Evolutionary conservation across 2,888 invertebrate genomes (phyloP), one percentile per base, ranked within the genome.

Genomic region (Drosophila yooni): DNA sequence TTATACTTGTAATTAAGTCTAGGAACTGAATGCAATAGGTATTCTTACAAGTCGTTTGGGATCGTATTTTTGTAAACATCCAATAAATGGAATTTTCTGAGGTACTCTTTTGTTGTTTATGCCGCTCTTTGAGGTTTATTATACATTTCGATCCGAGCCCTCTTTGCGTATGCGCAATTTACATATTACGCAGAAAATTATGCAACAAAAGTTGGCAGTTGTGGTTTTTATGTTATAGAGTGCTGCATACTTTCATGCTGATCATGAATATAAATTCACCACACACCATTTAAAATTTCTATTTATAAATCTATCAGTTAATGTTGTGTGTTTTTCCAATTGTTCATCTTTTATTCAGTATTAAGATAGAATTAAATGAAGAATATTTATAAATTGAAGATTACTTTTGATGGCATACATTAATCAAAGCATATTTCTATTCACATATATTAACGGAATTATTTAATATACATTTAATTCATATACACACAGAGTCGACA

Each of bases 401-500:
- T 54, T 27, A 27, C 27, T 33, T 21, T 33, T 27, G 51, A n/a
- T 15, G 36, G 27, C 36, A 36, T 54, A 36, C 36, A 54, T 36
- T 27, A 54, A 18, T 18, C 36, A 27, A 40, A 40, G 56, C 56
- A 56, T 34, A 70, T 57, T 64, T 69, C 58, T 64, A 67, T 62
- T 46, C 64, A 76, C 62, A 77, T 66, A 64, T 67, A 75, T 70
- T 67, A 51, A 51, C 38, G 57, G 38, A 43, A 69, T 59, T 65
- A 46, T 36, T 50, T 74, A 82, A 72, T 69, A 70, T 79, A 81
- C 64, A 83, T 70, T 75, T 59, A 66, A 67, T 74, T 65, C 58
- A 70, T 74, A 62, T 81, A 82, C 76, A 80, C 50, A 50, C 70
- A 64, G 71, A 74, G 69, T 80, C 54, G 62, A 83, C 81, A 88